Evolutionary conservation across 1,140 invertebrate species (phyloP).

Genomic region (Pollicipes pollicipes): DNA sequence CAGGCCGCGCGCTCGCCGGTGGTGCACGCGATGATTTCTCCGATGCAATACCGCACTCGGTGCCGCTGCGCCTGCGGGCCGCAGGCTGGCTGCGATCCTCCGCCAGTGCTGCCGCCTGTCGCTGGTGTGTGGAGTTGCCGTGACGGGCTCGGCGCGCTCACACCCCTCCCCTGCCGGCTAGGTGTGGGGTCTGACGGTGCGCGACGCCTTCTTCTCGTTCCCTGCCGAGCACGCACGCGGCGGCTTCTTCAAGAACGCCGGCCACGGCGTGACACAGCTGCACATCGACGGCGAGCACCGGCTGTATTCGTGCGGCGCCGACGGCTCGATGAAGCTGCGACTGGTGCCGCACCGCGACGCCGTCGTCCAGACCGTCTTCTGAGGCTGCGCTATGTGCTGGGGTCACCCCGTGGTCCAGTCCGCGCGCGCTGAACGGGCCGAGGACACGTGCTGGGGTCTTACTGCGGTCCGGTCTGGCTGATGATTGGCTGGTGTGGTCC

Average conservation of each 20-base stretch:
- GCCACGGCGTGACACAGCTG: slow-evolving; percentile 88
- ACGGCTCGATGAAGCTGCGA: slow-evolving; percentile 94
- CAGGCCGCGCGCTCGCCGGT: neutral
- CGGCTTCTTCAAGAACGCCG: slow-evolving; percentile 89
- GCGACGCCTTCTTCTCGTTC: slow-evolving; percentile 68
- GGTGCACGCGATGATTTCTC: neutral
- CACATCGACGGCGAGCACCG: slow-evolving; percentile 67
- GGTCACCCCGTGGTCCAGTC: no score
- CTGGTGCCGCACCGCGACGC: neutral
- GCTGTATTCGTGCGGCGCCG: slow-evolving; percentile 92
- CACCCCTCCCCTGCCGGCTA: slow-evolving; percentile 25
- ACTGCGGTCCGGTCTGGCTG: no score
- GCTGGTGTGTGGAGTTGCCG: neutral
- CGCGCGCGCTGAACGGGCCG: no score
- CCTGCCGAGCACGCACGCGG: slow-evolving; percentile 66
- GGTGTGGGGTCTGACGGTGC: slow-evolving; percentile 81
- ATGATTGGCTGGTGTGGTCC: no score
- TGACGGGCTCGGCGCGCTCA: neutral
- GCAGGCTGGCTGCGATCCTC: neutral
- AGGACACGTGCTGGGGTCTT: no score
- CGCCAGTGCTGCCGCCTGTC: neutral
- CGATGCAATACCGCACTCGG: neutral
- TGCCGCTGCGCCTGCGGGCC: no score
- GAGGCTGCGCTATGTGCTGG: no score
- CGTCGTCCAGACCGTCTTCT: neutral